phyloP scores from a whole-genome alignment of 2,797 vertebrate species.

The Chloroceryle inda region DNA sequence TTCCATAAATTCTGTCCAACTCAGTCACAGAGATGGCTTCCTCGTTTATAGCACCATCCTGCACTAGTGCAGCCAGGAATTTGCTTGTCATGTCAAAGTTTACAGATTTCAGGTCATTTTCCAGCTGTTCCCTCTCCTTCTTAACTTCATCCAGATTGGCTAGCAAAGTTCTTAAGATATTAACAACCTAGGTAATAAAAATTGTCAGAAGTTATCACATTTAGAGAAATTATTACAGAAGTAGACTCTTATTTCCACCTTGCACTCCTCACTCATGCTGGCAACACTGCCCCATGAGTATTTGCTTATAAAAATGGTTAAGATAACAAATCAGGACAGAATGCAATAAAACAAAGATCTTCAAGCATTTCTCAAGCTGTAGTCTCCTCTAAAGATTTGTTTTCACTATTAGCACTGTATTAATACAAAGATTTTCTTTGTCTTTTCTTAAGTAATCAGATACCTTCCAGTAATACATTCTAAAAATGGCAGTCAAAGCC shows the following conservation, averaged over 20 bases:
- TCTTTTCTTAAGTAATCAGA: neutral
- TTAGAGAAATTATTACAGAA: neutral
- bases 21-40: constrained; percentile 91
- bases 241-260: neutral
- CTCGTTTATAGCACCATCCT: constrained; percentile 94
- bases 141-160: constrained; percentile 90
- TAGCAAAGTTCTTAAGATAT: constrained; percentile 89
- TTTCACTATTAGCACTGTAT: neutral
- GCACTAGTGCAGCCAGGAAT: constrained; percentile 92
- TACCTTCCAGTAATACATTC: neutral
- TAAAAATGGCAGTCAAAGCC: neutral
- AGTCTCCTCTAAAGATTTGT: neutral
- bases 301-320: neutral
- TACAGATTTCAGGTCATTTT: constrained; percentile 91
- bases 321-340: neutral
- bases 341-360: neutral
- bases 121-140: constrained; percentile 91
- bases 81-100: constrained; percentile 94
- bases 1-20: constrained; percentile 90
- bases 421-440: neutral
- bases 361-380: neutral
- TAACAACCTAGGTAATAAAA: constrained; percentile 87
- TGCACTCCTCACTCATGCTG: neutral
- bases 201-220: neutral
- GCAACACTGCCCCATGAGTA: neutral